Percentiles rank a stretch among this genome's conserved stretches.
Conservation (phyloP, 2,888 invertebrate genomes). For the Palloptera scutellata region DNA sequence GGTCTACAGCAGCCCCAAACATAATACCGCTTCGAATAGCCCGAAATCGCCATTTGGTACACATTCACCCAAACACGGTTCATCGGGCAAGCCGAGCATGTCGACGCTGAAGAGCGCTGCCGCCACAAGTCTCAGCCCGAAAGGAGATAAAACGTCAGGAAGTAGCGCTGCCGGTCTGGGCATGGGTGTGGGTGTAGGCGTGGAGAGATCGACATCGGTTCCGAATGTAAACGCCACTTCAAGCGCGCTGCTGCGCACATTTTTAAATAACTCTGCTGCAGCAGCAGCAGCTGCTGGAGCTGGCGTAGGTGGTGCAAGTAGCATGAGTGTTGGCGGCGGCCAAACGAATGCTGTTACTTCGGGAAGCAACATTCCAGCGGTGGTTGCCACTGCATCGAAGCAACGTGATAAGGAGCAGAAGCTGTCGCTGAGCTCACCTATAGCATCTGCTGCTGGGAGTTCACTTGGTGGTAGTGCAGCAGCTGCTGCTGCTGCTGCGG, state of each 20-base stretch:
- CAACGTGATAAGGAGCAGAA: neutral
- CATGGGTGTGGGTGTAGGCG: constrained; percentile 30
- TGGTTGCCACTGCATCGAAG: neutral
- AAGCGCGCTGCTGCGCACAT: constrained; percentile 38
- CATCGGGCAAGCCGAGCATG: constrained; percentile 88
- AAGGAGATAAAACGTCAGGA: constrained; percentile 49
- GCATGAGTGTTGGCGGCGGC: constrained; percentile 12
- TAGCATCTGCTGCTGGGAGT: constrained; percentile 30
- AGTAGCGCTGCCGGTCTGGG: constrained; percentile 28
- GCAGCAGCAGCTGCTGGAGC: constrained; percentile 43
- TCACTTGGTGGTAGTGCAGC: constrained; percentile 28
- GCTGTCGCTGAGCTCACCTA: constrained; percentile 8
- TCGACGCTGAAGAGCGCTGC: constrained; percentile 81
- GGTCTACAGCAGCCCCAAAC: constrained; percentile 78
- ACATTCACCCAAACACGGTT: constrained; percentile 80
- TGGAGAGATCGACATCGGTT: neutral
- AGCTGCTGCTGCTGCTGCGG: constrained; percentile 39
- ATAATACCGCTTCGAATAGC: constrained; percentile 75
- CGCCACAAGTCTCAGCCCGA: constrained; percentile 54
- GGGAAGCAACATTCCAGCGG: neutral
- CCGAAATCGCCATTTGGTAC: constrained; percentile 79
- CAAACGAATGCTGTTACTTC: constrained; percentile 12
- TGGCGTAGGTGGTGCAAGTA: constrained; percentile 25
- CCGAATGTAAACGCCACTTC: constrained; percentile 8
- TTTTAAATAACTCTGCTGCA: constrained; percentile 15